Evolutionary conservation across 2,888 invertebrate genomes (phyloP).

Genomic region (Patella pellucida): DNA sequence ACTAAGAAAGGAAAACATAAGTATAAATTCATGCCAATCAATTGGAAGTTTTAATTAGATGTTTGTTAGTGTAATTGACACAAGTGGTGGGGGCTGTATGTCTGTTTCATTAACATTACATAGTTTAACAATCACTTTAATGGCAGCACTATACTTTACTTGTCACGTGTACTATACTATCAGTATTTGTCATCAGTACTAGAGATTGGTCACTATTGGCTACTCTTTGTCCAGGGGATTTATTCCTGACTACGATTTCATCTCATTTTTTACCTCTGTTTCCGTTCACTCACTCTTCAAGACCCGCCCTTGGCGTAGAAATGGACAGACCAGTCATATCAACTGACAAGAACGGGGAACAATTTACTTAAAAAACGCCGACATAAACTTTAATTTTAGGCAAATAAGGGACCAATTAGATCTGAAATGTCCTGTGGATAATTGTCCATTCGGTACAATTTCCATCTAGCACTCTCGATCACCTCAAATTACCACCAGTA

Average conservation of each 20-base stretch:
- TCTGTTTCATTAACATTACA: conserved; percentile 3
- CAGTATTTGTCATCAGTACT: not conserved
- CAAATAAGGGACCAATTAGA: conserved; percentile 7
- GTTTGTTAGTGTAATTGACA: no score
- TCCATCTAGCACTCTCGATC: no score
- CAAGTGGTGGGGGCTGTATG: not conserved
- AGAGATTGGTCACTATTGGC: not conserved
- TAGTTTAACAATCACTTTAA: not conserved
- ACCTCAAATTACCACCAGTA: no score
- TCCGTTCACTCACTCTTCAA: conserved; percentile 4
- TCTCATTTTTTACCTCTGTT: not conserved
- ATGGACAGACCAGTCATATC: not conserved
- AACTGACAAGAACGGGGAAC: not conserved
- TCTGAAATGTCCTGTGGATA: not conserved
- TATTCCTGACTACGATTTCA: not conserved
- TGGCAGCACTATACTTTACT: not conserved
- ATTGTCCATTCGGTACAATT: not conserved
- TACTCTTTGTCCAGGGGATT: conserved; percentile 6
- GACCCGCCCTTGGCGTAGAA: not conserved
- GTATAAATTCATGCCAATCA: no score
- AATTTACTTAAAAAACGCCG: not conserved
- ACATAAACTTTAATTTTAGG: not conserved
- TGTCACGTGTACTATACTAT: not conserved
- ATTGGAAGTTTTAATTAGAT: no score
- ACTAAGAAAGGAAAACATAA: no score